phyloP scores from a whole-genome alignment of 2,888 invertebrate species.

The Tipula unca region DNA sequence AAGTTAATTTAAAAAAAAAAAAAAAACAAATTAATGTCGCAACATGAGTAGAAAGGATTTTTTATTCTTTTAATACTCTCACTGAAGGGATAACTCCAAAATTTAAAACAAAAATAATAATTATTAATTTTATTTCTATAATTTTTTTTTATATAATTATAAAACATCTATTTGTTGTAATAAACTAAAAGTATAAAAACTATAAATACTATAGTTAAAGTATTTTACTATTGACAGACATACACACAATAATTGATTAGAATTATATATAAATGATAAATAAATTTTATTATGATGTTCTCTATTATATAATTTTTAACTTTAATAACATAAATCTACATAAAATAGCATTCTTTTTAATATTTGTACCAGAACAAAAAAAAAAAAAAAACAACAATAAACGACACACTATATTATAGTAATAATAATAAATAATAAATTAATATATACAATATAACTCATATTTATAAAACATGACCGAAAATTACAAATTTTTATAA shows the following conservation, averaged over 20 bases:
- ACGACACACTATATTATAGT: background rate
- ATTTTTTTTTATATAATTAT: background rate
- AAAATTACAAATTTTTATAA: background rate
- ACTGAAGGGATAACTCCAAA: conserved; percentile 14
- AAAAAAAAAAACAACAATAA: background rate
- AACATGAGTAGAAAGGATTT: background rate
- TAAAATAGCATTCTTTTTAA: background rate
- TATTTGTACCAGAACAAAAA: conserved; percentile 8
- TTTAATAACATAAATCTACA: background rate
- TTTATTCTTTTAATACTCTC: background rate
- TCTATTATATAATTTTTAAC: background rate
- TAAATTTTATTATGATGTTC: background rate
- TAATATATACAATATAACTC: background rate
- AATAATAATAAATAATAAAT: background rate
- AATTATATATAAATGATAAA: background rate
- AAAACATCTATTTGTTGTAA: conserved; percentile 3
- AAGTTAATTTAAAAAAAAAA: background rate
- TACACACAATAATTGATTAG: conserved; percentile 8
- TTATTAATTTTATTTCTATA: background rate
- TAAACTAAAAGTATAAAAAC: background rate
- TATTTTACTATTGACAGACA: background rate
- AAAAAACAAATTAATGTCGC: background rate
- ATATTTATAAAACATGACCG: background rate
- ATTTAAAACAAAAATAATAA: background rate
- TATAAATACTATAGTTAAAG: background rate